phyloP scores from a whole-genome alignment of 2,888 invertebrate species.

The Drosophila longiperda region DNA sequence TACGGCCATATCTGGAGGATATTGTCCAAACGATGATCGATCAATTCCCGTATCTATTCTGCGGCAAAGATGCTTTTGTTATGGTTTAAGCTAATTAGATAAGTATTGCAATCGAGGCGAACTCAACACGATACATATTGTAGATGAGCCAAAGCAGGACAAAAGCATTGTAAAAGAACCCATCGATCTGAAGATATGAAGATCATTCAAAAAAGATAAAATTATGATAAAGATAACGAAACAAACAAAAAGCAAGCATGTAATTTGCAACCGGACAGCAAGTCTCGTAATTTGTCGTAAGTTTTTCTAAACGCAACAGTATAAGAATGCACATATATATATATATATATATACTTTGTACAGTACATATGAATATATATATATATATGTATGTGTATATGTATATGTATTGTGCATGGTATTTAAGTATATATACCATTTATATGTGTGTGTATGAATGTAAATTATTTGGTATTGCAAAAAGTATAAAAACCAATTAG shows the following conservation, averaged over 20 bases:
- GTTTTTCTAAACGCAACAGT: conserved; percentile 53
- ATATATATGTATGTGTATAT: conserved; percentile 36
- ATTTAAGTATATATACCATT: conserved; percentile 27
- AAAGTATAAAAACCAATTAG: conserved; percentile 48
- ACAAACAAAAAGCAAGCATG: conserved; percentile 8
- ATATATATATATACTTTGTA: conserved; percentile 22
- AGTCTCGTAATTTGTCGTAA: conserved; percentile 31
- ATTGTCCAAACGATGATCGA: conserved; percentile 98
- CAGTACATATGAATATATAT: conserved; percentile 21
- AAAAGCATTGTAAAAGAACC: conserved; percentile 45
- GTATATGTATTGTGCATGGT: conserved; percentile 66
- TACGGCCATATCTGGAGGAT: conserved; percentile 97
- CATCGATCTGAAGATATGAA: conserved; percentile 69
- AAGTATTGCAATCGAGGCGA: conserved; percentile 5
- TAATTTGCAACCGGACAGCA: conserved; percentile 30
- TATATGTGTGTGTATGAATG: conserved; percentile 67
- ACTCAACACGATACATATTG: conserved; percentile 2
- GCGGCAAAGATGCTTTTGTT: conserved; percentile 96
- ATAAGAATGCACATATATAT: conserved; percentile 22
- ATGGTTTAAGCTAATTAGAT: conserved; percentile 89
- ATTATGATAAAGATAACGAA: background rate
- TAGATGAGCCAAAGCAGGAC: conserved; percentile 1
- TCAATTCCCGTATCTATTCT: conserved; percentile 97
- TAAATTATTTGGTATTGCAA: conserved; percentile 55
- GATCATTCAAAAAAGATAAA: conserved; percentile 48